Conservation (phyloP, 2,113 vertebrate genomes). For the Clarias batrachus region DNA sequence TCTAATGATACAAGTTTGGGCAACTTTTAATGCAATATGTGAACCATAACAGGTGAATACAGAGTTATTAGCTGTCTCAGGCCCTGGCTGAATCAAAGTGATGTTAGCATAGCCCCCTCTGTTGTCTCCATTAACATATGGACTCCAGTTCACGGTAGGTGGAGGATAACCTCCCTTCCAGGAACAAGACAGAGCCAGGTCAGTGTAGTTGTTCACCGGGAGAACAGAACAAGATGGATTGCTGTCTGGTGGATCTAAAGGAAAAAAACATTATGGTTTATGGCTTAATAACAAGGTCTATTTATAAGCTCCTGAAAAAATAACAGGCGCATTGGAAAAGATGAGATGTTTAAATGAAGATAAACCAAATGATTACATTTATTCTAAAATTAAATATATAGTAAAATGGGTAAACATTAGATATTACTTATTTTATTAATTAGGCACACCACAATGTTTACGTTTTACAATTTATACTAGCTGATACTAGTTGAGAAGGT, state of each 20-base stretch:
- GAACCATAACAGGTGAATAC: constrained; percentile 76
- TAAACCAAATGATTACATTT: background rate
- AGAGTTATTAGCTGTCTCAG: constrained; percentile 68
- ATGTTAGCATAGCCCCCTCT: constrained; percentile 61
- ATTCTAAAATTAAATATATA: background rate
- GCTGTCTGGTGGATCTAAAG: constrained; percentile 81
- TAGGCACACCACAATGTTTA: background rate
- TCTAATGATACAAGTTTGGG: constrained; percentile 66
- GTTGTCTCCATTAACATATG: constrained; percentile 53
- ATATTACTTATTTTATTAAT: background rate
- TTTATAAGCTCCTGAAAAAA: background rate
- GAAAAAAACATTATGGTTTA: constrained; percentile 22
- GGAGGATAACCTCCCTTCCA: constrained; percentile 82
- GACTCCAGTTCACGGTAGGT: constrained; percentile 76
- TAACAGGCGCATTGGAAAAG: background rate
- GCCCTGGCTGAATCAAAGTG: constrained; percentile 67
- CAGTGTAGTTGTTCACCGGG: constrained; percentile 71
- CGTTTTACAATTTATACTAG: background rate
- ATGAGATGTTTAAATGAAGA: background rate
- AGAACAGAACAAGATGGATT: constrained; percentile 75
- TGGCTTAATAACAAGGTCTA: background rate
- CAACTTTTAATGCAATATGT: constrained; percentile 68
- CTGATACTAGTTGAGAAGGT: background rate
- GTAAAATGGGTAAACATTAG: background rate
- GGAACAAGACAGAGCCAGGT: constrained; percentile 75